Percentiles rank a stretch among this genome's conserved stretches.
These are phyloP conservation scores for Neocrepidodera transversa DNA, from an alignment of 2,888 invertebrate species.

Conservation along the genomic window DNA sequence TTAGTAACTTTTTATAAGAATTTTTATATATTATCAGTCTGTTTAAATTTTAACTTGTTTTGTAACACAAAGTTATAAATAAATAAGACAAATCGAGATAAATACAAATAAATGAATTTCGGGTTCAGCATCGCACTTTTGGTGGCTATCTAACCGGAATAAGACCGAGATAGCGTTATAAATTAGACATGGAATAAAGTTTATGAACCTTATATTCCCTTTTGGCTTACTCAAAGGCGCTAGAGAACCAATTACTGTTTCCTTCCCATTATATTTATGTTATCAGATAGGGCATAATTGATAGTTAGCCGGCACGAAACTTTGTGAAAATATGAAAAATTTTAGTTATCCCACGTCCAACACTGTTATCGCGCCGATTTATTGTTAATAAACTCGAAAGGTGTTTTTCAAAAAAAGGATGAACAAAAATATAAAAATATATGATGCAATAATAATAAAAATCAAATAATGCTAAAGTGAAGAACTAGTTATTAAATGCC, in stretches of 20 bases:
- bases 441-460: no score
- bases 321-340: slow-evolving; percentile 23
- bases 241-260: slow-evolving; percentile 46
- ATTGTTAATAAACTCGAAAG: neutral
- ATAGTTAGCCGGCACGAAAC: slow-evolving; percentile 34
- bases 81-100: slow-evolving; percentile 11
- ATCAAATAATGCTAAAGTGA: no score
- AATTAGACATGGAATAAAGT: slow-evolving; percentile 20
- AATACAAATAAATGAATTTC: slow-evolving; percentile 1
- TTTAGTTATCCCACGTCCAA: slow-evolving; percentile 5
- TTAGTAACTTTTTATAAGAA: no score
- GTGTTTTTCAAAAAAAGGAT: no score
- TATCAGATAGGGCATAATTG: slow-evolving; percentile 41
- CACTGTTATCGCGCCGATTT: neutral
- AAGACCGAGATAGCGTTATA: slow-evolving; percentile 17
- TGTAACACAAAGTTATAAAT: slow-evolving; percentile 1
- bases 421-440: no score
- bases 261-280: slow-evolving; percentile 46
- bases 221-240: slow-evolving; percentile 41
- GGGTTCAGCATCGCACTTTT: slow-evolving; percentile 5
- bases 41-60: no score
- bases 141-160: slow-evolving; percentile 10
- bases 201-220: slow-evolving; percentile 24
- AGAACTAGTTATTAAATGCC: no score
- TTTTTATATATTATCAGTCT: no score